These are phyloP conservation scores for Notothenia coriiceps DNA, from an alignment of 2,113 vertebrate species.

Conservation along the genomic window DNA sequence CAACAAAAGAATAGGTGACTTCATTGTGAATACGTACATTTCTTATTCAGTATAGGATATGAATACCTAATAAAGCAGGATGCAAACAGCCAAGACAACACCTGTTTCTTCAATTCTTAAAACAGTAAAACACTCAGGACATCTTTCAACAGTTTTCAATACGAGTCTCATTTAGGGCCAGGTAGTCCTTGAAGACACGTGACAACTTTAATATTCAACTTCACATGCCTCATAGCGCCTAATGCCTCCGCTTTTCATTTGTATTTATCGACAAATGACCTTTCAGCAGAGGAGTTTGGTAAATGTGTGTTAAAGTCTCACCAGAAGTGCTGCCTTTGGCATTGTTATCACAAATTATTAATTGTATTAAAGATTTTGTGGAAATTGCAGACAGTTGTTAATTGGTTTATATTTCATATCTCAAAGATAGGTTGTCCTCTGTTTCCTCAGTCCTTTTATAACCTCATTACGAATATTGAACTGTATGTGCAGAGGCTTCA, in stretches of 20 bases:
- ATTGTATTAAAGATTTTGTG: conserved; percentile 61
- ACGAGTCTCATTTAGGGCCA: conserved; percentile 14
- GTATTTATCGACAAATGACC: conserved; percentile 42
- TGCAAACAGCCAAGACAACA: background rate
- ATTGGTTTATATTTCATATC: conserved; percentile 65
- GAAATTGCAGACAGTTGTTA: conserved; percentile 59
- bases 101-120: background rate
- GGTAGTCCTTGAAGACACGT: conserved; percentile 39
- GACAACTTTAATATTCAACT: conserved; percentile 27
- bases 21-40: too few species aligned
- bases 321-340: conserved; percentile 35
- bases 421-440: conserved; percentile 31
- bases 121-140: background rate
- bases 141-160: conserved; percentile 21
- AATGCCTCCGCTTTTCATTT: conserved; percentile 1
- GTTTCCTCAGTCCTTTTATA: conserved; percentile 4
- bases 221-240: background rate
- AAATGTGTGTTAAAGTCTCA: conserved; percentile 19
- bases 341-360: conserved; percentile 50
- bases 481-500: background rate
- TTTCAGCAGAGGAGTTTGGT: conserved; percentile 18
- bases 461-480: conserved; percentile 16
- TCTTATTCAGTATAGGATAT: background rate
- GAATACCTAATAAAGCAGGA: conserved; percentile 12
- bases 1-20: too few species aligned